These are phyloP conservation scores for Neelides folsomi DNA, from an alignment of 2,888 invertebrate species.

Conservation along the genomic window DNA sequence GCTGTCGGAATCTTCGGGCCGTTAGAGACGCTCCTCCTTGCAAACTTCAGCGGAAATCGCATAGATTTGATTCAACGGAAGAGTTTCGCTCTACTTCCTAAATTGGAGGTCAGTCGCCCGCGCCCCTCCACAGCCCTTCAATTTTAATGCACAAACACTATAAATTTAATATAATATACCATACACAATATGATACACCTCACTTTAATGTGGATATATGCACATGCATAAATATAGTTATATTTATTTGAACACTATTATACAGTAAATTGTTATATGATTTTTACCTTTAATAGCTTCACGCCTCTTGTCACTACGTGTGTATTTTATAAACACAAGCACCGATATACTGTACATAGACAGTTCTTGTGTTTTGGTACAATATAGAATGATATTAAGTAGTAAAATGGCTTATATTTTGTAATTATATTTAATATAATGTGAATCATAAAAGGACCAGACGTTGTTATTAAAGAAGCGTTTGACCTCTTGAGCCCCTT, in stretches of 20 bases:
- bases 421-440: no score
- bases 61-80: constrained; percentile 65
- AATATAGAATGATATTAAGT: no score
- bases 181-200: no score
- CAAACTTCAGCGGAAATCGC: constrained; percentile 65
- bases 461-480: no score
- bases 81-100: constrained; percentile 52
- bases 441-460: no score
- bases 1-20: constrained; percentile 61
- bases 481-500: no score
- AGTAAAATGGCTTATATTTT: no score
- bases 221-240: no score
- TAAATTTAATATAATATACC: no score
- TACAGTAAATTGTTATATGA: neutral
- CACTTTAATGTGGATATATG: no score
- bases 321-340: neutral
- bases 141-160: neutral
- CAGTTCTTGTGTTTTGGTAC: neutral
- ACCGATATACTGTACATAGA: neutral
- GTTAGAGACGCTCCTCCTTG: constrained; percentile 49
- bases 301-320: neutral
- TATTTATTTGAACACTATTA: no score
- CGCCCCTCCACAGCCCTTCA: neutral
- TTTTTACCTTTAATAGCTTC: neutral
- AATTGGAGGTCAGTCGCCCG: constrained; percentile 27